Base-by-base conservation (phyloP, 2,113 vertebrate species). In the Sylvilagus bachmani region DNA sequence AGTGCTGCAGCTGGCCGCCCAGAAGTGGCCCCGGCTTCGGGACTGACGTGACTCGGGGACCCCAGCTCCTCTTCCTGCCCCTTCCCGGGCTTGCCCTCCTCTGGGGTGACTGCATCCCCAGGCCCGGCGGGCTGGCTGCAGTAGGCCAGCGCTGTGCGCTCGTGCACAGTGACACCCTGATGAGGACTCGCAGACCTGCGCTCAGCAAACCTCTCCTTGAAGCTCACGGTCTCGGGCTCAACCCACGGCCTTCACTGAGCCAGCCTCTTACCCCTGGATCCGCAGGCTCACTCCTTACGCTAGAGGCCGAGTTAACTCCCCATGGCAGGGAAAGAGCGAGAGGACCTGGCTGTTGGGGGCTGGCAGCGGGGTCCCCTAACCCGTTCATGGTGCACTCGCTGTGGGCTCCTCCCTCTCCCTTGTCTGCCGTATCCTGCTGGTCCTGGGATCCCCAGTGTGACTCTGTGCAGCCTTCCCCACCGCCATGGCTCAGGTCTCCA, bases 311-410 rank as follows among this genome's bases (percentile, higher is more conserved):
- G 61, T 25, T 36, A 10, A 55, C 51, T 51, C 31, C 58, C 93
- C n/a, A 4, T 5, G 49, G 66, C 51, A n/a, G 33, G 29, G 22
- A 33, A 22, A 33, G 58, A 81, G n/a, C n/a, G 70, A 70, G 53
- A 84, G 64, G 31, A 77, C 12, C 29, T 13, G 6, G 70, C 49
- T 8, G 7, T 78, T 38, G 80, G 21, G 58, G 70, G 33, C 49
- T 33, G 16, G 21, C 2, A 44, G 12, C 33, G 66, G 33, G 2
- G 25, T 53, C 17, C 31, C 62, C 61, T 24, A 6, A 6, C 16
- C 5, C 29, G 3, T 31, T 22, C 49, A 14, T 19, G 36, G 6
- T 1, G 11, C 31, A 3, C 49, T 25, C 3, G 2, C 62, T 10
- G 11, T 49, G 80, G 58, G 49, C 51, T 77, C 62, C n/a, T 29